Percentiles rank a stretch among this genome's conserved stretches.
These are phyloP conservation scores for Hemibagrus guttatus DNA, from an alignment of 2,797 vertebrate genomes.

Conservation along the genomic window DNA sequence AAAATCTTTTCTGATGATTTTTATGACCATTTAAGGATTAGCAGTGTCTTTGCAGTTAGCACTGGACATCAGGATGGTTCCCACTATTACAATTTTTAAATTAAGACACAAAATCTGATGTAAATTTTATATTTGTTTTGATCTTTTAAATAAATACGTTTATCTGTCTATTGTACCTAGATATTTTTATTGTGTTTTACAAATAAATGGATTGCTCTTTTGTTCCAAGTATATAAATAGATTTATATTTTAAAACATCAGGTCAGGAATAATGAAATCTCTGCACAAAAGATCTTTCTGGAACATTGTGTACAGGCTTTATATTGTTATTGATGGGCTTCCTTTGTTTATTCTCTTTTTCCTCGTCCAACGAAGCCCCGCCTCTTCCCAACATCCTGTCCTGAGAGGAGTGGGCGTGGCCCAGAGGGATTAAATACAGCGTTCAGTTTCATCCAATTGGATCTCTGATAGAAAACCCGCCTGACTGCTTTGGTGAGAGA, in stretches of 20 bases:
- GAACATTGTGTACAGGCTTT: not conserved
- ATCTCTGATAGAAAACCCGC: constrained; percentile 10
- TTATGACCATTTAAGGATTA: not conserved
- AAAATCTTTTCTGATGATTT: not conserved
- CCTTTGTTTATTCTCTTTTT: constrained; percentile 15
- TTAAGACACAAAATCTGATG: not conserved
- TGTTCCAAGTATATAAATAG: not conserved
- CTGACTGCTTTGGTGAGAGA: not conserved
- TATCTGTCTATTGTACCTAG: not conserved
- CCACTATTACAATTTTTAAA: not conserved
- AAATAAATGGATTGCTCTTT: not conserved
- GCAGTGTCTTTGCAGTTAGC: not conserved
- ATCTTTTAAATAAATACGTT: not conserved
- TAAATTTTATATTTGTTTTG: not conserved
- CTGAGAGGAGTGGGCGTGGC: not conserved
- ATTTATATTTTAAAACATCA: not conserved
- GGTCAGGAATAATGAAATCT: not conserved
- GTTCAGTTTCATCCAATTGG: constrained; percentile 17
- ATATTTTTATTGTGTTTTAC: not conserved
- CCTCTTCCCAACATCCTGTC: constrained; percentile 1
- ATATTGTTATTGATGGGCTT: not conserved
- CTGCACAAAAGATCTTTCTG: not conserved
- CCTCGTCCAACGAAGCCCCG: not conserved
- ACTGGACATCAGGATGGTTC: not conserved
- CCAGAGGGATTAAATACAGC: not conserved